These are phyloP conservation scores for Lepidochrysops patricia DNA, from an alignment of 2,888 invertebrate species.

Conservation along the genomic window DNA sequence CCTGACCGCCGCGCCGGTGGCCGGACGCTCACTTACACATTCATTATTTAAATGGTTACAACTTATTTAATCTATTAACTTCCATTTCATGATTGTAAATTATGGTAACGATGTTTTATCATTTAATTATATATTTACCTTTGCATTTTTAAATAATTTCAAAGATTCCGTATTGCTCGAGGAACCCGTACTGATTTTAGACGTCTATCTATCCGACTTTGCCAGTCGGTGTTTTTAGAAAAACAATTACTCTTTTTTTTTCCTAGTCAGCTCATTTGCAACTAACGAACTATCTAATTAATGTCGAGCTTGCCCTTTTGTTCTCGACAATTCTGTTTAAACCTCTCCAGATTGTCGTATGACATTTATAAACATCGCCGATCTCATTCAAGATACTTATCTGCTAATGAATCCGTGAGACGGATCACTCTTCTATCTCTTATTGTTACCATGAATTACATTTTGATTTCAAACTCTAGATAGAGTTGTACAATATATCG, in stretches of 20 bases:
- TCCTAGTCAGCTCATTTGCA: not conserved
- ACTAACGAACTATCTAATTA: constrained; percentile 9
- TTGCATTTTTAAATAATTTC: no score
- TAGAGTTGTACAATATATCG: constrained; percentile 26
- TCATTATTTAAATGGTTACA: constrained; percentile 58
- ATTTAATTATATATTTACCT: no score
- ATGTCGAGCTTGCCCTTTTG: constrained; percentile 8
- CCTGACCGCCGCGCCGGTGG: constrained; percentile 55
- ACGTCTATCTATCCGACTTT: not conserved
- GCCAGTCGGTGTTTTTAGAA: not conserved
- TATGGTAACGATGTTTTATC: no score
- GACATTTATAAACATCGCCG: constrained; percentile 31
- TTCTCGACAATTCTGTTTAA: constrained; percentile 7
- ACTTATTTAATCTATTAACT: constrained; percentile 33
- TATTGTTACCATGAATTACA: constrained; percentile 47
- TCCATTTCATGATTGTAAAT: not conserved
- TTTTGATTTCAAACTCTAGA: constrained; percentile 35
- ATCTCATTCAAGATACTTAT: constrained; percentile 36
- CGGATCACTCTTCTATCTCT: constrained; percentile 42
- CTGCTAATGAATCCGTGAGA: constrained; percentile 45
- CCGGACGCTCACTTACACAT: constrained; percentile 35
- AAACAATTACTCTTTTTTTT: constrained; percentile 8
- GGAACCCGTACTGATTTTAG: no score
- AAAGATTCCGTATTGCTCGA: no score
- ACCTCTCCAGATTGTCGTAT: constrained; percentile 17